Evolutionary conservation across 2,113 vertebrate species (phyloP).

Genomic region (Centrocercus urophasianus): DNA sequence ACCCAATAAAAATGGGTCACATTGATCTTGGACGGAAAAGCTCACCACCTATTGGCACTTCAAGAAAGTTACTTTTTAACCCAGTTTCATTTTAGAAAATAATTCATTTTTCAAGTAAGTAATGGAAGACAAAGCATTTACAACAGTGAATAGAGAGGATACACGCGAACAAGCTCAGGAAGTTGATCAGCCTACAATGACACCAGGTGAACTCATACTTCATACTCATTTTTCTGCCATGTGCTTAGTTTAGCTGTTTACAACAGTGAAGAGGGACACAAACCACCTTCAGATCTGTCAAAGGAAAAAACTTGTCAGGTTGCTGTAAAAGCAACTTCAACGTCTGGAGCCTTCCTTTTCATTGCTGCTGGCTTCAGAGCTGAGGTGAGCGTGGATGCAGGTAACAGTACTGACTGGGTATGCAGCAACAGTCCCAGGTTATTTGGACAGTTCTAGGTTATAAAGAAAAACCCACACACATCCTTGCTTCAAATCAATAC

Average conservation of each 20-base stretch:
- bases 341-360: background rate
- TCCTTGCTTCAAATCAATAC: background rate
- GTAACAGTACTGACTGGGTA: background rate
- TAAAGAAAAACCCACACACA: background rate
- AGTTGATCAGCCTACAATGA: background rate
- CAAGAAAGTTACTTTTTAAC: conserved; percentile 45
- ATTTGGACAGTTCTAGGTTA: no score
- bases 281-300: background rate
- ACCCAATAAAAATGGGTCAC: conserved; percentile 45
- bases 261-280: background rate
- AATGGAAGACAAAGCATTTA: background rate
- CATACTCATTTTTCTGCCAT: background rate
- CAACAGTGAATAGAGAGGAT: background rate
- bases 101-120: background rate
- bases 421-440: background rate
- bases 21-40: background rate
- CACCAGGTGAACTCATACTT: background rate
- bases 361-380: background rate
- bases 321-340: background rate
- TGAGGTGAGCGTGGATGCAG: background rate
- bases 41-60: background rate
- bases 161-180: background rate
- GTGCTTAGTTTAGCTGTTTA: background rate
- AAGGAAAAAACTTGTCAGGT: background rate
- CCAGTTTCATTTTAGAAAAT: background rate